These are phyloP conservation scores for Terebella lapidaria DNA, from an alignment of 2,888 invertebrate species.

Conservation along the genomic window DNA sequence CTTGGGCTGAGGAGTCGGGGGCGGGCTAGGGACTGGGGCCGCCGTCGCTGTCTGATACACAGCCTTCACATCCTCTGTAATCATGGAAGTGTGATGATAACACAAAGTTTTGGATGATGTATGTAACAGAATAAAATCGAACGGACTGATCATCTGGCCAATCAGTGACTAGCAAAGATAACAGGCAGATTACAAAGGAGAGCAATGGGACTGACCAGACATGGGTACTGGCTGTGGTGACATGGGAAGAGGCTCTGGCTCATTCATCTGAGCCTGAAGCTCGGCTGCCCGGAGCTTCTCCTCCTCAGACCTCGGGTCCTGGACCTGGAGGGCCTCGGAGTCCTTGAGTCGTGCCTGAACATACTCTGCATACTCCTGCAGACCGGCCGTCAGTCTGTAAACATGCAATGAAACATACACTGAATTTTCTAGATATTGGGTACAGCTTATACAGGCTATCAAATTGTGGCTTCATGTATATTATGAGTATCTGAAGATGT, in stretches of 20 bases:
- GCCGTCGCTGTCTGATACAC: slow-evolving; percentile 44
- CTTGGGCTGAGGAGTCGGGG: slow-evolving; percentile 43
- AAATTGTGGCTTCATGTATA: no score
- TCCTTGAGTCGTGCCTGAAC: slow-evolving; percentile 32
- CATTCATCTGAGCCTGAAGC: slow-evolving; percentile 15
- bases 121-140: not conserved
- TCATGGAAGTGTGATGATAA: no score
- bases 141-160: not conserved
- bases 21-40: slow-evolving; percentile 37
- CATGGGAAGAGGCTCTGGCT: no score
- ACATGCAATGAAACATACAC: not conserved
- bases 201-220: no score
- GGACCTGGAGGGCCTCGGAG: slow-evolving; percentile 30
- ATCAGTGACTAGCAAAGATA: no score
- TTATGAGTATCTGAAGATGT: no score
- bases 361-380: slow-evolving; percentile 41
- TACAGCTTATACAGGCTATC: no score
- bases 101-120: not conserved
- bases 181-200: no score
- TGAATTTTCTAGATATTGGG: not conserved
- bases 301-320: slow-evolving; percentile 43
- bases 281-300: slow-evolving; percentile 41
- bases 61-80: slow-evolving; percentile 35
- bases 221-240: no score
- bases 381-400: slow-evolving; percentile 35